Evolutionary conservation across 2,888 invertebrate genomes (phyloP).

Genomic region (Hermaeophaga mercurialis): DNA sequence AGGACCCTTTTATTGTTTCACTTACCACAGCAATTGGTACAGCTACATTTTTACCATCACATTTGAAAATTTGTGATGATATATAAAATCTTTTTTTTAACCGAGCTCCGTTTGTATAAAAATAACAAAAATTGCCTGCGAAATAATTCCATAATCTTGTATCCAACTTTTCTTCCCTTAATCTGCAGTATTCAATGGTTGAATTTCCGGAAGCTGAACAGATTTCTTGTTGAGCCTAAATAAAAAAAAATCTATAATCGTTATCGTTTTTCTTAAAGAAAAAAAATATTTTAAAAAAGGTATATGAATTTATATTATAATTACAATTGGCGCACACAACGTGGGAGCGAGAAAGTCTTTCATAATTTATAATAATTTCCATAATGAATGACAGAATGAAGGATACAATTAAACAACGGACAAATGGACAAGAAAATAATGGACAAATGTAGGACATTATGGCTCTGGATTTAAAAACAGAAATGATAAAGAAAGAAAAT

Average conservation of each 20-base stretch:
- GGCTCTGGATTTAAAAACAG: no score
- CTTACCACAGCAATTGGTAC: slow-evolving; percentile 36
- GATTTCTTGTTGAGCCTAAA: neutral
- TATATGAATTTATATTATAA: no score
- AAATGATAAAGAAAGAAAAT: no score
- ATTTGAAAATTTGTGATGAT: neutral
- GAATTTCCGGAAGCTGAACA: neutral
- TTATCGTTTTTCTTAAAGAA: no score
- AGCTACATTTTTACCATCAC: neutral
- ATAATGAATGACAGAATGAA: no score
- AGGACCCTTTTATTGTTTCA: neutral
- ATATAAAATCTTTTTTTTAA: slow-evolving; percentile 32
- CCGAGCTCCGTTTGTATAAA: slow-evolving; percentile 40
- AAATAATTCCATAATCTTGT: slow-evolving; percentile 10
- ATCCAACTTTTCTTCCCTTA: neutral
- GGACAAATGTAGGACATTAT: no score
- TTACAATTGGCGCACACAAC: no score
- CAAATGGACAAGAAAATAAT: no score
- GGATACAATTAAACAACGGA: no score
- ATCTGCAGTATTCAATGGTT: neutral
- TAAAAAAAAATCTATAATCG: neutral
- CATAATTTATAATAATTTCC: no score
- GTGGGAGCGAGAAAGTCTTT: no score
- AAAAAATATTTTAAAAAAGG: no score
- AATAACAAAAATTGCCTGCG: slow-evolving; percentile 1